Evolutionary conservation across 1,140 invertebrate genomes (phyloP), one percentile per base, ranked within the genome.

Genomic region (Drosophila pectinifera): DNA sequence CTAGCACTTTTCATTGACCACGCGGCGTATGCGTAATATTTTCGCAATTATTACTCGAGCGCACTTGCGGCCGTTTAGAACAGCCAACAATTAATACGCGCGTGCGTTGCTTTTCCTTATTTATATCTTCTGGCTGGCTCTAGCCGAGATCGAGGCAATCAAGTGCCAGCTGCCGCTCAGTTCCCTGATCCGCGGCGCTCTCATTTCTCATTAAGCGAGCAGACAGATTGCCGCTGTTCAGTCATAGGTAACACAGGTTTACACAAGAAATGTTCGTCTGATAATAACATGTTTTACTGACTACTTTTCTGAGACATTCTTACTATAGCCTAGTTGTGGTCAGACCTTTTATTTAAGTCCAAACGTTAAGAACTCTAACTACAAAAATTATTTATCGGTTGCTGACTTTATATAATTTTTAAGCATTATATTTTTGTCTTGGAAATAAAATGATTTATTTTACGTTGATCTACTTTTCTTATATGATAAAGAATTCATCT

Each of bases 41-140:
- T 42, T 38, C 16, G 36, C 28, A 70, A 42, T 54, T 28, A 39
- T 73, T 46, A 18, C 22, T 38, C 18, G 38, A 43, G 49, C 54
- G 34, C 57, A 79, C 56, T 73, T 49, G 67, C 72, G 56, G 49
- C 61, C 75, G 65, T 82, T 88, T 89, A 86, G 83, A 86, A 80
- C 79, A 83, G 70, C 48, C 58, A 86, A 70, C 76, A 82, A 80
- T 83, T 83, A 86, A 88, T 88, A 86, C 83, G 84, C 83, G 83
- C 83, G 83, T 86, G 83, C 83, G 83, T 86, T 86, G 79, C 83
- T 78, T 83, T 86, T 86, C 83, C 83, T 86, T 88, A 86, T 86
- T 86, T 86, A 86, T 86, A 86, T 86, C 85, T 88, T 78, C 81
- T 83, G 57, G 69, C 20, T 34, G 79, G 48, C 79, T 83, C 79